Base-by-base conservation (phyloP, 2,888 invertebrate species). In the Aradus depressus region DNA sequence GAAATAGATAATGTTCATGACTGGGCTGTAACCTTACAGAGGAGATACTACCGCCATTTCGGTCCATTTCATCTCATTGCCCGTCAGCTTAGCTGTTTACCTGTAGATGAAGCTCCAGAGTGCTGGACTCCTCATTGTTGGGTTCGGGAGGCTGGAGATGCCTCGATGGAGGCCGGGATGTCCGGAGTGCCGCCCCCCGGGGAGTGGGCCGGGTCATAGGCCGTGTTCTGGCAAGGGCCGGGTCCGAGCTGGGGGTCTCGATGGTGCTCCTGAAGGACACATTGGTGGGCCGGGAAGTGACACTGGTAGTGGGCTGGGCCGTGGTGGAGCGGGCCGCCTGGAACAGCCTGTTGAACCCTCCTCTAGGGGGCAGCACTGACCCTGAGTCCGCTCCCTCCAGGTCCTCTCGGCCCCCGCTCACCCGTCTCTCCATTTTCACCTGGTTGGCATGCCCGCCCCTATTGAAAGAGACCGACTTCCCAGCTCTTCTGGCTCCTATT, bases 111-210 rank as follows among this genome's bases (percentile, higher is more conserved):
- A 28, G 63, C 58, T 22, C 63, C 44, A 31, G 60, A 60, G 3
- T 67, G 57, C 57, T 72, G 69, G 1, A 62, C 61, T 44, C 71
- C 69, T 0, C 63, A 1, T 67, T 62, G 37, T 63, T 66, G 47
- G 66, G 67, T 3, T 63, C 28, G 4, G 54, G 54, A 2, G 54
- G 57, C 16, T 45, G 51, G 10, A 57, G 51, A 34, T 57, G 56
- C 14, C 56, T 31, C 0, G 60, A 58, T 18, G 60, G 58, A 23
- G 50, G 50, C 53, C 32, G 32, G 8, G 28, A n/a, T n/a, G 28
- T 10, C 8, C 6, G 8, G 12, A 18, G 16, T 3, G 47, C 50
- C 34, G 8, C 43, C n/a, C 34, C 48, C 41, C 37, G 49, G 18
- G 26, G 35, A 18, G 44, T 37, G 12, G 45, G 26, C 19, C 53